phyloP scores from a whole-genome alignment of 2,113 vertebrate species.

The Glareola pratincola region DNA sequence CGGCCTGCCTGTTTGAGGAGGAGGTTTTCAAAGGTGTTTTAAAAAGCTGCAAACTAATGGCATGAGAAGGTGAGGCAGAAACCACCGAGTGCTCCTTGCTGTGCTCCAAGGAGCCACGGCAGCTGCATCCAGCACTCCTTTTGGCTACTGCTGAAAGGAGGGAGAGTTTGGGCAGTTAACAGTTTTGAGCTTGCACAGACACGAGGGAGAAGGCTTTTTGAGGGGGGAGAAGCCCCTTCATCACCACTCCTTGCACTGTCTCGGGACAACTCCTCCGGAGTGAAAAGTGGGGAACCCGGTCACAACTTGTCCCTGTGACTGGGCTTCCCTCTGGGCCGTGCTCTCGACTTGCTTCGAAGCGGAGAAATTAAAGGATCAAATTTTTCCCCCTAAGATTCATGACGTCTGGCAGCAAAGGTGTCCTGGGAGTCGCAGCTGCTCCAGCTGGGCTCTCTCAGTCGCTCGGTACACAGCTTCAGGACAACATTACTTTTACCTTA shows the following conservation, averaged over 20 bases:
- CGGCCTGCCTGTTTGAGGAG: background rate
- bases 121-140: conserved; percentile 53
- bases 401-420: conserved; percentile 50
- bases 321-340: background rate
- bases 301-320: background rate
- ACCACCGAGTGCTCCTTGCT: background rate
- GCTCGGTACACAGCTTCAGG: background rate
- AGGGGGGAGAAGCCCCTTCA: background rate
- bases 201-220: background rate
- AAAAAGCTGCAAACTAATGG: background rate
- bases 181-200: conserved; percentile 44
- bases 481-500: conserved; percentile 16
- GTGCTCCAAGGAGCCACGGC: conserved; percentile 13
- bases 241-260: background rate
- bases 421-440: conserved; percentile 27
- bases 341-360: background rate
- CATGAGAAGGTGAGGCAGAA: background rate
- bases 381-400: background rate
- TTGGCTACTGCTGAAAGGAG: conserved; percentile 52
- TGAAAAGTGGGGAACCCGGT: conserved; percentile 11
- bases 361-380: background rate
- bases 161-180: conserved; percentile 51
- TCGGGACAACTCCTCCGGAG: background rate
- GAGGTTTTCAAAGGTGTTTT: conserved; percentile 22
- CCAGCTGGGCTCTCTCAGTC: conserved; percentile 46